phyloP scores from a whole-genome alignment of 2,113 vertebrate genomes.

The Gila orcuttii region DNA sequence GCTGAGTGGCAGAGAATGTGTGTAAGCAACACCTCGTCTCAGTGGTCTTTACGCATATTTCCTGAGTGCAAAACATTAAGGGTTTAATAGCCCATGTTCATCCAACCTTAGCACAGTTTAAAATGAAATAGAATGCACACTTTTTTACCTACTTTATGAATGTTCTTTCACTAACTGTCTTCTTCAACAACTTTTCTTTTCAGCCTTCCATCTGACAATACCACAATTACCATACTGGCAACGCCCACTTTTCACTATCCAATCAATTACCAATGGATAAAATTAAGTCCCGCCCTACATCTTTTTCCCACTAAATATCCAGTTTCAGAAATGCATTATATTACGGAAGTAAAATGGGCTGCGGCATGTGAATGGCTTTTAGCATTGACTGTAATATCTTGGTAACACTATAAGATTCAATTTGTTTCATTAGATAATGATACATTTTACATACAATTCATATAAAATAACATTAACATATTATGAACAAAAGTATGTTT shows the following conservation, averaged over 20 bases:
- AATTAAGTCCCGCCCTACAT: background rate
- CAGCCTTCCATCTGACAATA: background rate
- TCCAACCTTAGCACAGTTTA: background rate
- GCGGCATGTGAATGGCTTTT: background rate
- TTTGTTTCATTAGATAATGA: background rate
- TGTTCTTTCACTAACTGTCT: background rate
- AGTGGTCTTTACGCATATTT: constrained; percentile 9
- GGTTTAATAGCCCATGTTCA: constrained; percentile 36
- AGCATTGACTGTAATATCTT: background rate
- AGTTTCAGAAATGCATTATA: background rate
- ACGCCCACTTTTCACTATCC: background rate
- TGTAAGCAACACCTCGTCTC: constrained; percentile 48
- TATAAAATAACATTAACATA: background rate
- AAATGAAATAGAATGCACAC: background rate
- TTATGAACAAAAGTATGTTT: no score
- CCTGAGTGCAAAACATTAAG: constrained; percentile 16
- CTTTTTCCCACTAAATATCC: background rate
- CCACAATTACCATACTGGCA: background rate
- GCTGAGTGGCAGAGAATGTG: constrained; percentile 38
- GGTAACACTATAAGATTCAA: background rate
- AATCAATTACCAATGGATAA: background rate
- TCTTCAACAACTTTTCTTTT: background rate
- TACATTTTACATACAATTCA: background rate
- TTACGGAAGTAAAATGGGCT: background rate
- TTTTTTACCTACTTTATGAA: background rate